Percentiles rank a stretch among this genome's conserved stretches.
Conservation (phyloP, 1,140 invertebrate genomes). For the Hormaphis cornu region DNA sequence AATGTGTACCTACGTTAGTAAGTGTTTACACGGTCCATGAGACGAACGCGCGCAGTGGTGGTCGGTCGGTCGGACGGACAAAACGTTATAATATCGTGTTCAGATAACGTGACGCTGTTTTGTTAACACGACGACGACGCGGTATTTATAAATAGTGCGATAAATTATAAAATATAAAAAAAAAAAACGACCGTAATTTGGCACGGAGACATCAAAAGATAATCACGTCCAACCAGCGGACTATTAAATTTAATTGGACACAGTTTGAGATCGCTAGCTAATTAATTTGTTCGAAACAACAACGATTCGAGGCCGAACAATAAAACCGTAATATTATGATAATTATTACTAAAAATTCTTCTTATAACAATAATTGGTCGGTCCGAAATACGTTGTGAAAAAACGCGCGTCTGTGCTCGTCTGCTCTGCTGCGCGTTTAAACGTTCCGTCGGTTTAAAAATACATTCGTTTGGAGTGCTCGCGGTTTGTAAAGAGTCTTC, state of each 20-base stretch:
- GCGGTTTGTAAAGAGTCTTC: too few relatives aligned
- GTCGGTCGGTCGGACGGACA: neutral
- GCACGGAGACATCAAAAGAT: slow-evolving; percentile 8
- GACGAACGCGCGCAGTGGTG: too few relatives aligned
- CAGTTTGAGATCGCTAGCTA: neutral
- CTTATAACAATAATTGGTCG: slow-evolving; percentile 1
- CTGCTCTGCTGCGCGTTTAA: too few relatives aligned
- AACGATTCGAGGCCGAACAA: neutral
- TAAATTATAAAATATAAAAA: neutral
- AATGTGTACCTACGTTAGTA: too few relatives aligned
- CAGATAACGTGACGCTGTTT: neutral
- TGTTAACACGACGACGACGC: neutral
- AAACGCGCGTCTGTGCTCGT: neutral
- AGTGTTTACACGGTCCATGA: too few relatives aligned
- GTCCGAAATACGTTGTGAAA: neutral
- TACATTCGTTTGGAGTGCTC: neutral
- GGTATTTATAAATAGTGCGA: slow-evolving; percentile 10
- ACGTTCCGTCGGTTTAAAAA: neutral
- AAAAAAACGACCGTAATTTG: neutral
- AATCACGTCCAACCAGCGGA: neutral
- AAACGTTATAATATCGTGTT: neutral
- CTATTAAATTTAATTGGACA: neutral
- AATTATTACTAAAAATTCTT: too few relatives aligned
- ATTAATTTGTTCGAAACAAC: neutral
- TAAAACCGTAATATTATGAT: neutral